Evolutionary conservation across 2,113 vertebrate species (phyloP).

Genomic region (Jaculus jaculus): DNA sequence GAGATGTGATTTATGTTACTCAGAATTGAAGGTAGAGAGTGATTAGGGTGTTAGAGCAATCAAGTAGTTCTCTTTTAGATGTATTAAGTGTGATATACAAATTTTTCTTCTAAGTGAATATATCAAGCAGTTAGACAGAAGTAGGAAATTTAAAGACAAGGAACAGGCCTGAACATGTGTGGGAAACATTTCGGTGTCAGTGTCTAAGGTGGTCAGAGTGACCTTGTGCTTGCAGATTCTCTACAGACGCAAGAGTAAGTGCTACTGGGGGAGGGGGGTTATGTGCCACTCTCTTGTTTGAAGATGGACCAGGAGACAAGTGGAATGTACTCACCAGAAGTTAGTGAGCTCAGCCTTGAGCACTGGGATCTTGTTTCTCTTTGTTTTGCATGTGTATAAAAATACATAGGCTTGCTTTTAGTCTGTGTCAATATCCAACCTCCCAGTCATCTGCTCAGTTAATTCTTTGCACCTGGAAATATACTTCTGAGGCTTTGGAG

Average conservation of each 20-base stretch:
- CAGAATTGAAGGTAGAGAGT: conserved; percentile 36
- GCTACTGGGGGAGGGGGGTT: background rate
- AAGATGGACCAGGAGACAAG: background rate
- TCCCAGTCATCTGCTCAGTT: no score
- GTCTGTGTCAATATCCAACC: no score
- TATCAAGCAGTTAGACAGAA: conserved; percentile 22
- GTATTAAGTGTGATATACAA: background rate
- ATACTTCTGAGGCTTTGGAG: no score
- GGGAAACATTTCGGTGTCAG: background rate
- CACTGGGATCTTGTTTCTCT: background rate
- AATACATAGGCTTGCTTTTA: background rate
- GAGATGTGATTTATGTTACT: conserved; percentile 15
- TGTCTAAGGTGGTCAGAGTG: background rate
- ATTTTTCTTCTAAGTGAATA: conserved; percentile 52
- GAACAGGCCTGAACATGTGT: background rate
- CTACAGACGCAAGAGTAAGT: background rate
- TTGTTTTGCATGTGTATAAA: no score
- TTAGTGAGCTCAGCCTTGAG: background rate
- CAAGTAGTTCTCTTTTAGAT: conserved; percentile 11
- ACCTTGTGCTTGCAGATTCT: no score
- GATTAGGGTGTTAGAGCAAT: background rate
- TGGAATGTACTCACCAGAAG: background rate
- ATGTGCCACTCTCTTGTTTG: background rate
- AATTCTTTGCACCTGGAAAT: no score
- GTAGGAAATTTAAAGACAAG: conserved; percentile 15